phyloP scores from a whole-genome alignment of 1,140 invertebrate species.

The Wiebesia pumilae region DNA sequence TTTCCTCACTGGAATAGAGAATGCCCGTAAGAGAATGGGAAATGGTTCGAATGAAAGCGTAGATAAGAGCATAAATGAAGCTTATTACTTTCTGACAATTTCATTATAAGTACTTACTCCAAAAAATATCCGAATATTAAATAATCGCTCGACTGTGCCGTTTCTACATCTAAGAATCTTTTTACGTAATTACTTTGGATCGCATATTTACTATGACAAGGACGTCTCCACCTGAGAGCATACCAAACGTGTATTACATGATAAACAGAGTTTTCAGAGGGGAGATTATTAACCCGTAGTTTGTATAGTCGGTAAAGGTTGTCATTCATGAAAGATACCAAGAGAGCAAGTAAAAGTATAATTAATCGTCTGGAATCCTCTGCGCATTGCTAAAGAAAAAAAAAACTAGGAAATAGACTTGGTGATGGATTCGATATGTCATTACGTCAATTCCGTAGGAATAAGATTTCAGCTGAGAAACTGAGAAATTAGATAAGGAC shows the following conservation, averaged over 20 bases:
- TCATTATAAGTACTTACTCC: conserved; percentile 8
- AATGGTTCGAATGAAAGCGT: conserved; percentile 57
- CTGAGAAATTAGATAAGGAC: conserved; percentile 3
- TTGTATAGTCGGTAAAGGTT: background rate
- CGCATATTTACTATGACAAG: too few species aligned
- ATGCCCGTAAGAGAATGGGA: background rate
- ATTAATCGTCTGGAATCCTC: background rate
- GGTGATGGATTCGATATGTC: background rate
- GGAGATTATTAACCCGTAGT: too few species aligned
- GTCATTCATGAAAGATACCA: background rate
- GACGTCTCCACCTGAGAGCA: too few species aligned
- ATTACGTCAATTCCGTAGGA: background rate
- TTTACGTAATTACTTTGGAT: background rate
- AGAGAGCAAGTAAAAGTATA: background rate
- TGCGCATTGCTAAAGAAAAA: background rate
- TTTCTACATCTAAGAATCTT: background rate
- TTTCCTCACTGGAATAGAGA: conserved; percentile 41
- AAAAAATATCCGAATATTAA: background rate
- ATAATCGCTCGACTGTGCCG: background rate
- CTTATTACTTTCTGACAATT: conserved; percentile 67
- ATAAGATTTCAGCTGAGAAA: conserved; percentile 19
- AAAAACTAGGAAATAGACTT: background rate
- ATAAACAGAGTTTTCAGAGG: background rate
- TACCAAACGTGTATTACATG: too few species aligned
- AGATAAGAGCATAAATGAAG: conserved; percentile 73